These are phyloP conservation scores for Urosaurus nigricauda DNA, from an alignment of 2,797 vertebrate species.

Conservation along the genomic window DNA sequence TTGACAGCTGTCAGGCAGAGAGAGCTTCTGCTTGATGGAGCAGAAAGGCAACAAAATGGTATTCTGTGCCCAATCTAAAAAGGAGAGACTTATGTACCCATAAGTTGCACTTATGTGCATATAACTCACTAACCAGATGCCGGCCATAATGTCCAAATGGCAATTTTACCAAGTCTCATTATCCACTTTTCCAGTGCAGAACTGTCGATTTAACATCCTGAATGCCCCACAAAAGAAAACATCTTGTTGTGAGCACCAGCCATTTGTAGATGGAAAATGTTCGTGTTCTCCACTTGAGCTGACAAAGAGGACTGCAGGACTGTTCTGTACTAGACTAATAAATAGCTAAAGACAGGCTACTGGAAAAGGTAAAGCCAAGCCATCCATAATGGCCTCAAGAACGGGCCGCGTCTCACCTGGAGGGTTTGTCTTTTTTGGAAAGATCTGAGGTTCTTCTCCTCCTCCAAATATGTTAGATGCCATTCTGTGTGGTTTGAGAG, in stretches of 20 bases:
- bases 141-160: neutral
- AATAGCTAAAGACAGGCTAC: neutral
- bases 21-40: too few species aligned
- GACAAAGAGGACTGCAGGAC: neutral
- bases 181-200: too few species aligned
- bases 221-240: neutral
- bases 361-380: neutral
- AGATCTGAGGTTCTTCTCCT: slow-evolving; percentile 82
- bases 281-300: neutral
- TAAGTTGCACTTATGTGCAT: too few species aligned
- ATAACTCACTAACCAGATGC: too few species aligned
- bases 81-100: too few species aligned
- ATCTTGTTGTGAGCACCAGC: too few species aligned
- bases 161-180: neutral
- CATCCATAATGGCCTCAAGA: neutral
- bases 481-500: slow-evolving; percentile 87
- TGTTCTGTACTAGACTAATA: neutral
- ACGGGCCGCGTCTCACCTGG: slow-evolving; percentile 83
- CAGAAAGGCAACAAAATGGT: neutral
- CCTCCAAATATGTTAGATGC: slow-evolving; percentile 90
- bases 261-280: neutral
- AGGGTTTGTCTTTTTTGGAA: slow-evolving; percentile 90
- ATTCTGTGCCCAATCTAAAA: too few species aligned
- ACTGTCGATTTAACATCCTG: too few species aligned
- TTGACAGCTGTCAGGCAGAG: too few species aligned